These are phyloP conservation scores for Madoqua kirkii DNA, from an alignment of 2,113 vertebrate genomes.

Conservation along the genomic window DNA sequence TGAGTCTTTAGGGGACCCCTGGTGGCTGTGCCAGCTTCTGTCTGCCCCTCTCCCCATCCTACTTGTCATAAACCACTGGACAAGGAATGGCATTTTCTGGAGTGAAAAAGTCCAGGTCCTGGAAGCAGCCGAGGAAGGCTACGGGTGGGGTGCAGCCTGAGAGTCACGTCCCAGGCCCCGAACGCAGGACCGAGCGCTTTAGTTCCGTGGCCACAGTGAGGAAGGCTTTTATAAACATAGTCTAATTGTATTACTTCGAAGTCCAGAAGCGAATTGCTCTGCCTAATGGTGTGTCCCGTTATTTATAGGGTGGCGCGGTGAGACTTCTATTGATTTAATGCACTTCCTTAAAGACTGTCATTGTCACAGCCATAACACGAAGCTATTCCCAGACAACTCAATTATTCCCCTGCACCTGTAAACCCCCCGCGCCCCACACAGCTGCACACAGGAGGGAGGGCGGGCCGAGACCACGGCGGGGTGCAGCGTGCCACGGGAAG, in stretches of 20 bases:
- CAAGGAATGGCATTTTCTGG: not conserved
- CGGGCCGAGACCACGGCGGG: not conserved
- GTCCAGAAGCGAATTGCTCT: conserved; percentile 84
- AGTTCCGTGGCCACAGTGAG: conserved; percentile 65
- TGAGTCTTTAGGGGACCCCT: not conserved
- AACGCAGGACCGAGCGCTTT: conserved; percentile 51
- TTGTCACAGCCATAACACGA: conserved; percentile 82
- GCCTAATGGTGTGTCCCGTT: conserved; percentile 85
- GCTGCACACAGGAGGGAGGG: not conserved
- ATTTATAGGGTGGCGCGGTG: conserved; percentile 81
- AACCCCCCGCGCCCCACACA: not conserved
- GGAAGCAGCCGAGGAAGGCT: not conserved
- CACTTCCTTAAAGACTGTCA: conserved; percentile 84
- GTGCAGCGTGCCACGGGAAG: not conserved
- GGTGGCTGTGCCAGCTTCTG: not conserved
- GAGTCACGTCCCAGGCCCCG: conserved; percentile 10
- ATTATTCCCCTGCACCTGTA: conserved; percentile 78
- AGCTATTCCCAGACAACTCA: conserved; percentile 80
- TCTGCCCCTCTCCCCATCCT: not conserved
- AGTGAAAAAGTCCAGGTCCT: not conserved
- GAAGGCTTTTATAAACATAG: conserved; percentile 83
- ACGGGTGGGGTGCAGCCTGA: not conserved
- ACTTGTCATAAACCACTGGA: not conserved
- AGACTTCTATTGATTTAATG: conserved; percentile 85
- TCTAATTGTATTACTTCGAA: conserved; percentile 84